A percentile compares a stretch with the other conserved stretches of the same genome.
These are phyloP conservation scores for Turnix velox DNA, from an alignment of 2,113 vertebrate genomes.

Conservation along the genomic window DNA sequence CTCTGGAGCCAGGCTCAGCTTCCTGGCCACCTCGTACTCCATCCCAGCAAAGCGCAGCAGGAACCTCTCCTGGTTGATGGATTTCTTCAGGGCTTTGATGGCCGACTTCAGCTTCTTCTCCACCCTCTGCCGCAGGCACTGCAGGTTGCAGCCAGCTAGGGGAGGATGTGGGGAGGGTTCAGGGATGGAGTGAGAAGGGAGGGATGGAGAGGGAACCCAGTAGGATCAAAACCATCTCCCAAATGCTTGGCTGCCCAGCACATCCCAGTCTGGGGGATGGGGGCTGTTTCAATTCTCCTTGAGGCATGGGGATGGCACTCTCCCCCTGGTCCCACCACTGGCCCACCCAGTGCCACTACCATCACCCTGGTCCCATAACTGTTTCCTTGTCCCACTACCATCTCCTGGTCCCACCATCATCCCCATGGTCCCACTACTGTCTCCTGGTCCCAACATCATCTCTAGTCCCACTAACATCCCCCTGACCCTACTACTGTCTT, in stretches of 20 bases:
- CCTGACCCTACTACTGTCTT: not conserved
- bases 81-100: slow-evolving; percentile 94
- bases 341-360: not conserved
- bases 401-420: too few relatives aligned
- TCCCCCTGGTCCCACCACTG: not conserved
- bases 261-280: fast-evolving
- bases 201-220: not conserved
- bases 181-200: not conserved
- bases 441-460: not conserved
- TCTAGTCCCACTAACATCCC: not conserved
- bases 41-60: slow-evolving; percentile 90
- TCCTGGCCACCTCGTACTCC: slow-evolving; percentile 94
- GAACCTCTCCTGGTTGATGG: slow-evolving; percentile 97
- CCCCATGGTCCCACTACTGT: not conserved
- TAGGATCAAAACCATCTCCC: not conserved
- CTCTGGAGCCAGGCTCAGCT: slow-evolving; percentile 72
- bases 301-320: not conserved
- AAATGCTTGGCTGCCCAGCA: not conserved
- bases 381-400: not conserved
- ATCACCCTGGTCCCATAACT: not conserved
- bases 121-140: slow-evolving; percentile 89
- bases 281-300: not conserved
- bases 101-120: slow-evolving; percentile 91
- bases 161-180: not conserved
- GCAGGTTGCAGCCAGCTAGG: slow-evolving; percentile 87